Evolutionary conservation across 2,797 vertebrate species (phyloP).

Genomic region (Acipenser ruthenus): DNA sequence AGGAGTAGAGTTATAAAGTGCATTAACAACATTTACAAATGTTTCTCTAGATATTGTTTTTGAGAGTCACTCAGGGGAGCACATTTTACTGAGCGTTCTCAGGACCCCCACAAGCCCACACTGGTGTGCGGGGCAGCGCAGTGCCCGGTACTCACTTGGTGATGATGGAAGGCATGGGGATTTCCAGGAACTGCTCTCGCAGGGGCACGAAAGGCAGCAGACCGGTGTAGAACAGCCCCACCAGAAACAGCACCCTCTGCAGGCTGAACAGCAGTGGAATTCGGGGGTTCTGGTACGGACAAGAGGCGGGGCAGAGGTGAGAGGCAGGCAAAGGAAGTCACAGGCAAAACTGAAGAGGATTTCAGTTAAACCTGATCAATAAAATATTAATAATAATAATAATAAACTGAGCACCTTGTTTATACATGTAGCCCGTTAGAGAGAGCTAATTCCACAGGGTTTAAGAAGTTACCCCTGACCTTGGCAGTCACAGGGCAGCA

Average conservation of each 20-base stretch:
- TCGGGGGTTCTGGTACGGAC: slow-evolving; percentile 69
- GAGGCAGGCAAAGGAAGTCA: not conserved
- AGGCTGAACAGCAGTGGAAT: slow-evolving; percentile 88
- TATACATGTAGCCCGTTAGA: no score
- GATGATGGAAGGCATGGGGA: slow-evolving; percentile 94
- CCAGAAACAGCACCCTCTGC: slow-evolving; percentile 79
- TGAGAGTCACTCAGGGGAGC: no score
- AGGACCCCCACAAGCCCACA: no score
- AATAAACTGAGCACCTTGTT: no score
- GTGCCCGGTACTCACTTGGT: slow-evolving; percentile 69
- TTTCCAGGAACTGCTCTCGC: slow-evolving; percentile 91
- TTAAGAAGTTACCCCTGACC: no score
- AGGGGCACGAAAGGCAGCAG: slow-evolving; percentile 90
- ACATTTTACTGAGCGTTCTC: not conserved
- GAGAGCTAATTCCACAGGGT: no score
- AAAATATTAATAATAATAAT: no score
- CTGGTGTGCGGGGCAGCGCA: no score
- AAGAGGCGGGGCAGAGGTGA: slow-evolving; percentile 11
- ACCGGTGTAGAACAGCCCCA: slow-evolving; percentile 92
- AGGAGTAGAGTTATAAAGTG: no score
- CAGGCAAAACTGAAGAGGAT: not conserved
- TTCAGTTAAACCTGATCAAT: not conserved
- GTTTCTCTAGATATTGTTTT: no score
- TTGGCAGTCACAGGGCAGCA: no score
- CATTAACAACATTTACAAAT: no score